These are phyloP conservation scores for Chaetodon trifasciatus DNA, from an alignment of 2,797 vertebrate species.

Conservation along the genomic window DNA sequence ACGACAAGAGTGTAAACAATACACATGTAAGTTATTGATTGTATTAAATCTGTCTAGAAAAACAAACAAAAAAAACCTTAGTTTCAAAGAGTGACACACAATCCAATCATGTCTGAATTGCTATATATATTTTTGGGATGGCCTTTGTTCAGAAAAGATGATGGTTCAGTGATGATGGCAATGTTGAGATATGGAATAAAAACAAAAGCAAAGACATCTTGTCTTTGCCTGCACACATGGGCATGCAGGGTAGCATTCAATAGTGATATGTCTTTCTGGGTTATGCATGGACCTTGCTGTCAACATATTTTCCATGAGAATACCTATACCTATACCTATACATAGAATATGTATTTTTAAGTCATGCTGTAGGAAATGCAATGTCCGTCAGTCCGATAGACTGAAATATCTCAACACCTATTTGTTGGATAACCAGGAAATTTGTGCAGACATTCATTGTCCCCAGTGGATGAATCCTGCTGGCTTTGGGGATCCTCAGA, in stretches of 20 bases:
- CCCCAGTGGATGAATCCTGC: background rate
- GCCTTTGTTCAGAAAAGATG: constrained; percentile 1
- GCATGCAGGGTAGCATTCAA: background rate
- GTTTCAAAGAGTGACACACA: constrained; percentile 1
- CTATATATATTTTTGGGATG: background rate
- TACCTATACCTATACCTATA: too few species aligned
- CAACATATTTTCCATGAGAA: background rate
- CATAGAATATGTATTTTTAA: too few species aligned
- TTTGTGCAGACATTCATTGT: background rate
- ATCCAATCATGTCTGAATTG: background rate
- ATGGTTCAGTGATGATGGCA: background rate
- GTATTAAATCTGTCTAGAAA: background rate
- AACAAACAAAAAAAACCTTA: background rate
- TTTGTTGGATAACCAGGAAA: constrained; percentile 2
- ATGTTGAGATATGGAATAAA: too few species aligned
- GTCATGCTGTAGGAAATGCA: background rate
- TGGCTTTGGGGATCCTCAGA: background rate
- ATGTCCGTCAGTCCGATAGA: too few species aligned
- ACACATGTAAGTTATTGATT: constrained; percentile 8
- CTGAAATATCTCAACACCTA: background rate
- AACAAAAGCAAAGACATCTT: background rate
- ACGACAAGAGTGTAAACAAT: background rate
- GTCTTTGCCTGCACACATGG: background rate
- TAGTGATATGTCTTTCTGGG: background rate
- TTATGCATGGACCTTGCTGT: background rate